Percentiles rank a stretch among this genome's conserved stretches.
These are phyloP conservation scores for Corydoras maculifer DNA, from an alignment of 2,113 vertebrate genomes.

Conservation along the genomic window DNA sequence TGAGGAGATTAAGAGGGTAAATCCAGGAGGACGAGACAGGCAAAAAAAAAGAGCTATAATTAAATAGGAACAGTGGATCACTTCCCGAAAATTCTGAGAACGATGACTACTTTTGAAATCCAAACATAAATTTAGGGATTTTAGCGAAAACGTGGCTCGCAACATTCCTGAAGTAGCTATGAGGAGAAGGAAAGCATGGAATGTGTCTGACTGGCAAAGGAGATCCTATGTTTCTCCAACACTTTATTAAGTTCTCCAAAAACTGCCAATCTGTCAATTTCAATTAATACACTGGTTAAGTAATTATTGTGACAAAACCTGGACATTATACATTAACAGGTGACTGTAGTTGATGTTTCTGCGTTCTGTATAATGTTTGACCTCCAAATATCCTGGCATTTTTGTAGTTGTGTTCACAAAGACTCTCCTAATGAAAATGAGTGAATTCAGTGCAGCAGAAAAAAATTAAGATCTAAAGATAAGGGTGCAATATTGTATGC, in stretches of 20 bases:
- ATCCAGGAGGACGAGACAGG: constrained; percentile 28
- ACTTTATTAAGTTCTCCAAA: constrained; percentile 14
- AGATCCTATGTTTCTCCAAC: constrained; percentile 10
- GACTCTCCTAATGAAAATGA: too few species aligned
- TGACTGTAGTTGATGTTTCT: too few species aligned
- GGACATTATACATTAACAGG: too few species aligned
- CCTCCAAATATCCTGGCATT: too few species aligned
- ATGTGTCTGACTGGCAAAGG: constrained; percentile 30
- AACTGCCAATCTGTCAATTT: constrained; percentile 1
- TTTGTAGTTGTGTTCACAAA: too few species aligned
- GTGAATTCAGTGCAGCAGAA: too few species aligned
- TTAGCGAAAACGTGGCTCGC: constrained; percentile 51
- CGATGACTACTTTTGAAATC: constrained; percentile 47
- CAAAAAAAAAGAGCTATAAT: constrained; percentile 37
- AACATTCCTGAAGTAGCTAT: constrained; percentile 53
- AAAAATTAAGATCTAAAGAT: too few species aligned
- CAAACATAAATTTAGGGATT: constrained; percentile 68
- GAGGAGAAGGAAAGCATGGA: constrained; percentile 28
- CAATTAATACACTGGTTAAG: too few species aligned
- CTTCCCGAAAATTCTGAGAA: constrained; percentile 59
- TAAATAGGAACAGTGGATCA: constrained; percentile 45
- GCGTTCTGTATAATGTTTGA: too few species aligned
- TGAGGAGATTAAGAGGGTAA: constrained; percentile 40
- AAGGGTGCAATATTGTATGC: too few species aligned
- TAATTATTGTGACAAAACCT: too few species aligned